phyloP scores from a whole-genome alignment of 92 coral and sea anemone genomes.

The Virgularia gustaviana region DNA sequence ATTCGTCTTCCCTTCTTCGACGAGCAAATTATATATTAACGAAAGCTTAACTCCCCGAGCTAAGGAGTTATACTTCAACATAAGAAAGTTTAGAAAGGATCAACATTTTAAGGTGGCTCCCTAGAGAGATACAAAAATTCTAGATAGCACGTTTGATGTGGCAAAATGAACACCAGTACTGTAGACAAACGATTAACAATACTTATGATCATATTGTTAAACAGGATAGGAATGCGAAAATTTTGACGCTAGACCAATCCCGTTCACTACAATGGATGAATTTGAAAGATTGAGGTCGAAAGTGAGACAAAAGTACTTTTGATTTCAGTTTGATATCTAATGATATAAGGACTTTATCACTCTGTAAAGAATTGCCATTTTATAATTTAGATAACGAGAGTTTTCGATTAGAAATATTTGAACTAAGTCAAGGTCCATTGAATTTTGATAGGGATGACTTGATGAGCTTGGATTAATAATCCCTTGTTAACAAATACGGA shows the following conservation, averaged over 20 bases:
- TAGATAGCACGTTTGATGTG: too few relatives aligned
- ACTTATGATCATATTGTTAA: too few relatives aligned
- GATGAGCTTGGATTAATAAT: background rate
- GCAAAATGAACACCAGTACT: too few relatives aligned
- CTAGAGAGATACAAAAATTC: too few relatives aligned
- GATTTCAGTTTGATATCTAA: background rate
- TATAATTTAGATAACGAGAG: background rate
- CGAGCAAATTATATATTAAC: background rate
- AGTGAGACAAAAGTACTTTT: background rate
- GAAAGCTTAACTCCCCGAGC: background rate
- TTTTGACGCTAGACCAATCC: constrained; percentile 1
- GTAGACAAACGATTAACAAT: too few relatives aligned
- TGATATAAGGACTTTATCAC: background rate
- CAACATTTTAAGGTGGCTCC: background rate
- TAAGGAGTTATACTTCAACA: background rate
- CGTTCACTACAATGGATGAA: background rate
- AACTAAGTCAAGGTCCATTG: background rate
- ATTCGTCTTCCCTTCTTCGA: background rate
- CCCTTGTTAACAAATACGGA: background rate
- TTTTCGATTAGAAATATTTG: constrained; percentile 1
- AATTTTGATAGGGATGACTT: background rate
- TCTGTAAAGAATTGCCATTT: background rate
- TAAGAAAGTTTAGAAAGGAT: background rate
- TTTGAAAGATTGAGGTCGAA: background rate
- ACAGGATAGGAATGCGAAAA: too few relatives aligned